phyloP scores from a whole-genome alignment of 2,797 vertebrate genomes.

The Sebastes taczanowskii region DNA sequence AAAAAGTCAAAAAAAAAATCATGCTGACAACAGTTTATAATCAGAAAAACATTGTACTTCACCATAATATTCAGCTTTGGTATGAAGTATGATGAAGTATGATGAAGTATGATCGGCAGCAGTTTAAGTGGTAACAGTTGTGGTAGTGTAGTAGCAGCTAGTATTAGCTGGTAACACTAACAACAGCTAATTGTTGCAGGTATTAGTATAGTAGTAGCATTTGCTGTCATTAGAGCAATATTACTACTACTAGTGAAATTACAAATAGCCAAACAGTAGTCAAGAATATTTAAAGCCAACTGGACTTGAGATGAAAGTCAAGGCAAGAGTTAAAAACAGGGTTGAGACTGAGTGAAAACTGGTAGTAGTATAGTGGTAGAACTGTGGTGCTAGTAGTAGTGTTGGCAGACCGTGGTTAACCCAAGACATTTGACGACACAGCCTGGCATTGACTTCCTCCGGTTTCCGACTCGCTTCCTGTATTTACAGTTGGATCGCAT shows the following conservation, averaged over 20 bases:
- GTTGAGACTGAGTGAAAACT: not conserved
- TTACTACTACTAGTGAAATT: not conserved
- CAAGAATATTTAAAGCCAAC: not conserved
- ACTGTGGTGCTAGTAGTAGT: not conserved
- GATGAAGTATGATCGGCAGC: not conserved
- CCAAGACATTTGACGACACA: slow-evolving; percentile 76
- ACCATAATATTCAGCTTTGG: not conserved
- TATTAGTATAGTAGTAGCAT: not conserved
- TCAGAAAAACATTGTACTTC: not conserved
- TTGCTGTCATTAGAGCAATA: not conserved
- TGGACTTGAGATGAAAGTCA: not conserved
- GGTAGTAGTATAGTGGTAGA: not conserved
- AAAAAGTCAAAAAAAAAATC: not conserved
- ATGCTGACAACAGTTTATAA: not conserved
- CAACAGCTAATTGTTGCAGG: not conserved
- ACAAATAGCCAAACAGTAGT: not conserved
- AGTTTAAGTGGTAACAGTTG: not conserved
- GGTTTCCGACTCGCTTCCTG: slow-evolving; percentile 57
- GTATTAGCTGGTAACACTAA: not conserved
- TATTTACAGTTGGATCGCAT: slow-evolving; percentile 77
- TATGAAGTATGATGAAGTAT: not conserved
- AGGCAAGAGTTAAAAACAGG: not conserved
- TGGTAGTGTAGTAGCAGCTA: not conserved
- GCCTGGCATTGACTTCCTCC: slow-evolving; percentile 57
- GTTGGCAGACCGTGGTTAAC: slow-evolving; percentile 55